Evolutionary conservation across 2,888 invertebrate genomes (phyloP).

Genomic region (Cantharis rufa): DNA sequence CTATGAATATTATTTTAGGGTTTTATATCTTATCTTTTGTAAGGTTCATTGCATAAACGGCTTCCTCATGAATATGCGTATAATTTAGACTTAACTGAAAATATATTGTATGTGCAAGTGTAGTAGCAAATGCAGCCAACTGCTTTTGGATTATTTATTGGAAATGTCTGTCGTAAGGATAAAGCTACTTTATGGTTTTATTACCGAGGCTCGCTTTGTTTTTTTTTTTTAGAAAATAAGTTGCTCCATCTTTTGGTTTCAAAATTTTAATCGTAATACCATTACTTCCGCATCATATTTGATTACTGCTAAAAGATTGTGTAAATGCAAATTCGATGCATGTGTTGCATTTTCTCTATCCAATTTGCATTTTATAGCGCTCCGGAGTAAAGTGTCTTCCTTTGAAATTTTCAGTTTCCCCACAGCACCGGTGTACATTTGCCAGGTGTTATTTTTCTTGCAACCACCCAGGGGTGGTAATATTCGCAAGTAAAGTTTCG

Average conservation of each 20-base stretch:
- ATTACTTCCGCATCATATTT: background rate
- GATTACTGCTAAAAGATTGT: background rate
- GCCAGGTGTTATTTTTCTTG: constrained; percentile 12
- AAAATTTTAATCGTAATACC: background rate
- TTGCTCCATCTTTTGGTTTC: background rate
- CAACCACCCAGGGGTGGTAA: background rate
- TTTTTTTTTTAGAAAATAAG: background rate
- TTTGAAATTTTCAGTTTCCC: background rate
- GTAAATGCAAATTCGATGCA: background rate
- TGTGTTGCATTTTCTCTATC: background rate
- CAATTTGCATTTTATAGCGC: background rate
- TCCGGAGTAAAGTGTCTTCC: background rate
- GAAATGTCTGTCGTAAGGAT: background rate
- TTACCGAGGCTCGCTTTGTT: background rate
- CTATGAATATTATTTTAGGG: constrained; percentile 12
- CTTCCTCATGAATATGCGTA: constrained; percentile 16
- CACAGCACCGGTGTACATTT: background rate
- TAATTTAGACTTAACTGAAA: constrained; percentile 4
- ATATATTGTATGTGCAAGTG: background rate
- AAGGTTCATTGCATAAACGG: constrained; percentile 10
- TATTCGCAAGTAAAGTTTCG: background rate
- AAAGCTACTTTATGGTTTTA: background rate
- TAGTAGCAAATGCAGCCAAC: background rate
- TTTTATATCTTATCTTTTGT: constrained; percentile 10
- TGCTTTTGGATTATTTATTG: background rate